phyloP scores from a whole-genome alignment of 2,113 vertebrate species.

The Hassar affinis region DNA sequence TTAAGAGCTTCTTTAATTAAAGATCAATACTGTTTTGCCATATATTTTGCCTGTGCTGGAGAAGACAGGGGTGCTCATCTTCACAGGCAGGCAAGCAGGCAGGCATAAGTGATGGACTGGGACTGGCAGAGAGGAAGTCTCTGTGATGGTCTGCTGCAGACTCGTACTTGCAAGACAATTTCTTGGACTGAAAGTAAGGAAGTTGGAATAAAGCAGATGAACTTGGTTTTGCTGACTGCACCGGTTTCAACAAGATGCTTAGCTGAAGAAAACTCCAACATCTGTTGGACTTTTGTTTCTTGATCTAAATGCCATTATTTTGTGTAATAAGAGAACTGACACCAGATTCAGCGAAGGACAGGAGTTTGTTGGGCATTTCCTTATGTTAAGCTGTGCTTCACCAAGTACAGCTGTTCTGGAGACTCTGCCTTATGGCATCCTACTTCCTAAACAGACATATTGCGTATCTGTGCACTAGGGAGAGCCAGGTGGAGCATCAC shows the following conservation, averaged over 20 bases:
- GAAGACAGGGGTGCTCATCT: slow-evolving; percentile 66
- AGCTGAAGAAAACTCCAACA: slow-evolving; percentile 25
- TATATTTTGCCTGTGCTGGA: slow-evolving; percentile 70
- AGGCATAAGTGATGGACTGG: slow-evolving; percentile 11
- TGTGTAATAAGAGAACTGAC: slow-evolving; percentile 22
- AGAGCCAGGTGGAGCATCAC: slow-evolving; percentile 25
- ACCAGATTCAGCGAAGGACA: slow-evolving; percentile 25
- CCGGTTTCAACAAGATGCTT: slow-evolving; percentile 17
- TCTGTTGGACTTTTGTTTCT: slow-evolving; percentile 25
- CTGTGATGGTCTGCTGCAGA: slow-evolving; percentile 35
- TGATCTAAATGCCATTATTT: slow-evolving; percentile 21
- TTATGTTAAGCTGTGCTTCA: slow-evolving; percentile 26
- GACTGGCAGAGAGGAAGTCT: slow-evolving; percentile 33
- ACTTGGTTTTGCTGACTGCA: slow-evolving; percentile 34
- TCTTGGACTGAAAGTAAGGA: slow-evolving; percentile 12
- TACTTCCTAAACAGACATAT: slow-evolving; percentile 33
- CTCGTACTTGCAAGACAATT: slow-evolving; percentile 27
- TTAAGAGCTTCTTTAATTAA: slow-evolving; percentile 84
- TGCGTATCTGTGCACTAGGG: slow-evolving; percentile 34
- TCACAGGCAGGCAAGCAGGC: slow-evolving; percentile 37
- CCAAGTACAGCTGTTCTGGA: slow-evolving; percentile 39
- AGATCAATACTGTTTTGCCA: slow-evolving; percentile 77
- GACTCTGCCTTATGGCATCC: slow-evolving; percentile 18
- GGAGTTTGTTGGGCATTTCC: slow-evolving; percentile 30
- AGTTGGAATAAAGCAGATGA: slow-evolving; percentile 40